Evolutionary conservation across 1,140 invertebrate species (phyloP), one percentile per base, ranked within the genome.

Genomic region (Neuroterus valhalla): DNA sequence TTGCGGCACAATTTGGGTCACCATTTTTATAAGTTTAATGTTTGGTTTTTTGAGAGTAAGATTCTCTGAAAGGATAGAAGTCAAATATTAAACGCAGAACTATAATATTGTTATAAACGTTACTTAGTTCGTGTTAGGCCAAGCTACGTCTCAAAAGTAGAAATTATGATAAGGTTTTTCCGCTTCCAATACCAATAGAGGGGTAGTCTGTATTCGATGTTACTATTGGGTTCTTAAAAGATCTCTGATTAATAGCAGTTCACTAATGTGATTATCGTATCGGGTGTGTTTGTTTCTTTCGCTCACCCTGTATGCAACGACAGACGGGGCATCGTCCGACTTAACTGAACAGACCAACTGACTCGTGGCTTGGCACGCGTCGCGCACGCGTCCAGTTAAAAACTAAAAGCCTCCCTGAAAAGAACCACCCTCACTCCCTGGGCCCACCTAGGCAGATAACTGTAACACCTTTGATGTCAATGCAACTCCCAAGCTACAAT

Each of bases 351-450:
- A 75, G 78, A 74, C 81, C 82, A 84, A 84, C 81, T 82, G 82
- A 82, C 85, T 83, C 82, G 71, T 76, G 74, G 80, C 78, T 79
- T 76, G 82, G 84, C 85, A 86, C 85, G 85, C 85, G 85, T 84
- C 82, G 85, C 84, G n/a, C 85, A 86, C 85, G 85, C 85, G 85
- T 81, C 81, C 82, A 84, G 82, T 80, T 84, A 86, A 84, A 82
- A 86, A 83, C 75, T 74, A 70, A 78, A 82, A 84, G 82, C 83
- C 81, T 84, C 76, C 81, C 79, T 76, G 78, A 79, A 80, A 75
- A 72, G 69, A 76, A 80, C 76, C 79, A 78, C 76, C 79, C 79
- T 68, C 76, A 62, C 26, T 21, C 67, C 71, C 72, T 70, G 70
- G 19, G 21, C 68, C 62, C 55, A 23, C 67, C 45, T 48, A 68